Evolutionary conservation across 2,113 vertebrate species (phyloP).

Genomic region (Caracal caracal): DNA sequence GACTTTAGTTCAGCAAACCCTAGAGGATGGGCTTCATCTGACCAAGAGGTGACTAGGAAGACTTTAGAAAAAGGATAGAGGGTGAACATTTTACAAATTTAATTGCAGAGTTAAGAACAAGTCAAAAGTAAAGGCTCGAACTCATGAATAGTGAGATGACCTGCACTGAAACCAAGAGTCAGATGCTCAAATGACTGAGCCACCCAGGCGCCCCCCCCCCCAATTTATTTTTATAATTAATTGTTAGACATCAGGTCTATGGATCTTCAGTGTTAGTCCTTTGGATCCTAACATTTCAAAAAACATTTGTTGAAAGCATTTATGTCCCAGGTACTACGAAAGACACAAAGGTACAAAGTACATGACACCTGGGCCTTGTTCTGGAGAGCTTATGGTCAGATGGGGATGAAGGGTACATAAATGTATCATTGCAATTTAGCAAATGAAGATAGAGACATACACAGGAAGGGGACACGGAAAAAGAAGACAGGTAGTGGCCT

Average conservation of each 20-base stretch:
- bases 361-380: not conserved
- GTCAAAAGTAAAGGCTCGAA: not conserved
- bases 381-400: not conserved
- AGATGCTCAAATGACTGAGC: not conserved
- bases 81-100: not conserved
- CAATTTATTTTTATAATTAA: not conserved
- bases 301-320: not conserved
- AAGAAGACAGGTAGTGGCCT: not conserved
- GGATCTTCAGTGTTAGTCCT: not conserved
- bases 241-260: not conserved
- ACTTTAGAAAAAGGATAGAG: not conserved
- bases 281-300: constrained; percentile 14
- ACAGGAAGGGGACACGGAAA: not conserved
- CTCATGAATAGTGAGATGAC: not conserved
- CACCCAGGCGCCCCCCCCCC: not conserved
- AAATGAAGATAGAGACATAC: not conserved
- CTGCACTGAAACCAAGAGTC: not conserved
- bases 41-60: not conserved
- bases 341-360: not conserved
- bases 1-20: not conserved
- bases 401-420: not conserved
- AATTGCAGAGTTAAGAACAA: constrained; percentile 1
- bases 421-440: not conserved
- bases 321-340: not conserved
- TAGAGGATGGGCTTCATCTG: not conserved